phyloP scores from a whole-genome alignment of 2,797 vertebrate genomes.

The Chaunax sp. region DNA sequence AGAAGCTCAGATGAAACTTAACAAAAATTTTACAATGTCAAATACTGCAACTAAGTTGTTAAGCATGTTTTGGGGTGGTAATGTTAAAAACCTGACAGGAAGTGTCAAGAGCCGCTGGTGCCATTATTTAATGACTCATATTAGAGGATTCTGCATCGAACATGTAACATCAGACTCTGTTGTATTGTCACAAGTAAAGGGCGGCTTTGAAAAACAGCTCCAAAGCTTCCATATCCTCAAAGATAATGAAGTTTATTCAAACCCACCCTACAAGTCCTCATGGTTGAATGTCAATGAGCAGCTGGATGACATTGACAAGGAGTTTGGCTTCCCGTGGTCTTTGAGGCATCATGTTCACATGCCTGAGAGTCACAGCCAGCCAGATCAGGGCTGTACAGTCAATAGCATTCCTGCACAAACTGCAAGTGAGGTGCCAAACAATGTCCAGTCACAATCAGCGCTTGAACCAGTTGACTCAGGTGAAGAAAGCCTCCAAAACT shows the following conservation, averaged over 20 bases:
- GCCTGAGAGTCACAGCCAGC: background rate
- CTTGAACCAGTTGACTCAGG: background rate
- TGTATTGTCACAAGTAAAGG: conserved; percentile 57
- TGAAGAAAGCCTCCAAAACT: conserved; percentile 7
- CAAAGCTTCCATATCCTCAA: conserved; percentile 54
- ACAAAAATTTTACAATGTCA: accelerated
- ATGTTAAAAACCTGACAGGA: accelerated
- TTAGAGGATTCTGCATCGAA: accelerated
- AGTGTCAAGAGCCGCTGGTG: background rate
- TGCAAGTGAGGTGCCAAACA: conserved; percentile 3
- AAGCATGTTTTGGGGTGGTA: conserved; percentile 51
- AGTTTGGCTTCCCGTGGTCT: conserved; percentile 65
- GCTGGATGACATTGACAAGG: conserved; percentile 78
- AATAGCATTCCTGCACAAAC: conserved; percentile 1
- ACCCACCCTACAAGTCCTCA: conserved; percentile 65
- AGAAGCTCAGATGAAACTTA: background rate
- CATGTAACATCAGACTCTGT: conserved; percentile 9
- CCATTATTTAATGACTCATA: background rate
- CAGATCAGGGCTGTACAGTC: background rate
- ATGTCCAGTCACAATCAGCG: conserved; percentile 3
- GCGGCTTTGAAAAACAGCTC: background rate
- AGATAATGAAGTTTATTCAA: conserved; percentile 51
- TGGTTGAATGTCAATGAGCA: conserved; percentile 78
- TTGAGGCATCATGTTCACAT: conserved; percentile 7
- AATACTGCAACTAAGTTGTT: background rate